Base-by-base conservation (phyloP, 2,113 vertebrate species). In the Pteropus alecto region DNA sequence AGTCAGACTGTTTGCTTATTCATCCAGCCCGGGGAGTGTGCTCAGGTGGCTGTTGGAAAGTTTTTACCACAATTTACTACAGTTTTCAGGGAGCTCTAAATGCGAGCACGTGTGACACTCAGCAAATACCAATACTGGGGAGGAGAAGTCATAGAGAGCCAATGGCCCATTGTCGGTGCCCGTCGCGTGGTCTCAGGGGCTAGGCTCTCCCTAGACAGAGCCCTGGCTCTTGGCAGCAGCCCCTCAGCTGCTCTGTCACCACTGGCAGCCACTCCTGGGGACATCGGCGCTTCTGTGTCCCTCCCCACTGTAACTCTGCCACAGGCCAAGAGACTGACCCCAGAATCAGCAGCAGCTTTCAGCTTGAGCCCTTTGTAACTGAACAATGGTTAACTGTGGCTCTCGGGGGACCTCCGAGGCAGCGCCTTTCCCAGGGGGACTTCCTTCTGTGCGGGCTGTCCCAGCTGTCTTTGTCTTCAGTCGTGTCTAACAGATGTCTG, bases 281-380 rank as follows among this genome's bases (percentile, higher is more conserved):
- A 95, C 96, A 97, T 76, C 82, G 65, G 87, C 54, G 0, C 73
- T 87, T 90, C 97, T 94, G 81, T 96, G 94, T 94, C 84, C 33
- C 79, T 92, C 76, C 46, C 78, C 43, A 24, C 4, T 38, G 14
- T 15, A 67, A 30, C 70, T 82, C 93, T 24, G 38, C 88, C 79
- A 56, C 2, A 0, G 83, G 94, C 84, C 46, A 43, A 96, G 92
- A 56, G 67, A 33, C 46, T 65, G 96, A 94, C 90, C 74, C 84
- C 0, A 14, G 70, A 88, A 56, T 95, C 87, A 70, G 92, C 67
- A 92, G 90, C 51, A 13, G 70, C 92, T 96, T 94, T 96, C 89
- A 83, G n/a, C 54, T 92, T 2, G 65, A 74, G 84, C 43, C 84
- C 70, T 94, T 88, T 83, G 85, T 87, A 5, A 78, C 18, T 0